phyloP scores from a whole-genome alignment of 2,797 vertebrate genomes.

The Carcharodon carcharias region DNA sequence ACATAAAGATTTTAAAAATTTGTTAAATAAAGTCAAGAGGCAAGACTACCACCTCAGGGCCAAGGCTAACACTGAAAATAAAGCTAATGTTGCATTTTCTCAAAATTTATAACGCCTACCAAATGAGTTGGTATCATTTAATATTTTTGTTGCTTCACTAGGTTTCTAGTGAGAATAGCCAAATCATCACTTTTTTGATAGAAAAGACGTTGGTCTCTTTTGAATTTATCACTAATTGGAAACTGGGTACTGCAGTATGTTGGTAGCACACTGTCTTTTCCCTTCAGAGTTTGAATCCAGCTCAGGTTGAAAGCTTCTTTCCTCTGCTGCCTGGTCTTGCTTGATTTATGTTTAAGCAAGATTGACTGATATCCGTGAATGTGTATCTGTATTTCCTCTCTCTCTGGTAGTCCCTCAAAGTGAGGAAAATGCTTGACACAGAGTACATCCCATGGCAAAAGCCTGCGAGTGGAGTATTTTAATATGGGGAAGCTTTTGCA shows the following conservation, averaged over 20 bases:
- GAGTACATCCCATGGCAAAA: too few species aligned
- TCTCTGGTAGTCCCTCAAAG: too few species aligned
- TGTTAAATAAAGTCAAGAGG: background rate
- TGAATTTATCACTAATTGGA: background rate
- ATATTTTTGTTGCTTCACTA: background rate
- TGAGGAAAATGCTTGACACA: too few species aligned
- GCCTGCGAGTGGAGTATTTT: too few species aligned
- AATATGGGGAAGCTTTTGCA: too few species aligned
- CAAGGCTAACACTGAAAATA: background rate
- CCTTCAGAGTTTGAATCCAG: background rate
- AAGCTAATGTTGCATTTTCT: background rate
- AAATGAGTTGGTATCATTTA: background rate
- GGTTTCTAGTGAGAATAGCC: background rate
- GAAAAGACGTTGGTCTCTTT: background rate
- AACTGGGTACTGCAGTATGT: background rate
- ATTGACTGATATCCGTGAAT: background rate
- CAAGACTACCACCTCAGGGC: background rate
- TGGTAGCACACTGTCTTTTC: background rate
- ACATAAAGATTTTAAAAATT: background rate
- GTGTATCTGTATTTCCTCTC: background rate
- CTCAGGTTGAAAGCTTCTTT: background rate
- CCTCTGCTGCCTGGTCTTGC: background rate
- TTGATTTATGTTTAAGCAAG: background rate
- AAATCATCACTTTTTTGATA: background rate
- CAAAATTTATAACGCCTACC: background rate